Percentiles rank a stretch among this genome's conserved stretches.
phyloP scores from a whole-genome alignment of 2,888 invertebrate species.

The Drosophila subquinaria region DNA sequence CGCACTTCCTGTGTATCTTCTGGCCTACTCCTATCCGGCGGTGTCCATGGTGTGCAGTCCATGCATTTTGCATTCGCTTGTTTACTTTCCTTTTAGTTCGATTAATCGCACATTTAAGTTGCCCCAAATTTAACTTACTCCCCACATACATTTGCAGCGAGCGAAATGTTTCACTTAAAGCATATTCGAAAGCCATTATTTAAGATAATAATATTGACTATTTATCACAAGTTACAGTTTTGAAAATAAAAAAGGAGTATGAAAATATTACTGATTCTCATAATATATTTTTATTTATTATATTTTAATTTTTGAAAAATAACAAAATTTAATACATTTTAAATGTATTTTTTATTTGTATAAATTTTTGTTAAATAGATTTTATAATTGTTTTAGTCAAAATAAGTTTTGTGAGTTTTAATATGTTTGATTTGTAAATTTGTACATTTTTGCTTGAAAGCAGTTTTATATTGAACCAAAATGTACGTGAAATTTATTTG shows the following conservation, averaged over 20 bases:
- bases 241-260: background rate
- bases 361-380: too few species aligned
- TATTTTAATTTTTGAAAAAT: too few species aligned
- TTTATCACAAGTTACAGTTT: background rate
- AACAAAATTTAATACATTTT: too few species aligned
- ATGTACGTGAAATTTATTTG: too few species aligned
- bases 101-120: slow-evolving; percentile 67
- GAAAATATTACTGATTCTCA: too few species aligned
- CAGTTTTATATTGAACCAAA: too few species aligned
- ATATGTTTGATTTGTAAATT: too few species aligned
- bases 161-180: background rate
- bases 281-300: too few species aligned
- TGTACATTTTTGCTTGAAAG: too few species aligned
- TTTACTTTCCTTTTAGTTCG: slow-evolving; percentile 66
- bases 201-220: background rate
- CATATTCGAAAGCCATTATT: background rate
- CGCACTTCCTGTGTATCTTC: slow-evolving; percentile 55
- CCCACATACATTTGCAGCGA: background rate
- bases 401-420: too few species aligned
- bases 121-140: slow-evolving; percentile 37
- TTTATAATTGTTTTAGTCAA: too few species aligned
- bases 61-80: slow-evolving; percentile 58
- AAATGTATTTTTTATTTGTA: too few species aligned
- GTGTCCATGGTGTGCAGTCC: slow-evolving; percentile 25
- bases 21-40: slow-evolving; percentile 47